Evolutionary conservation across 2,797 vertebrate genomes (phyloP).

Genomic region (Poeciliopsis infans): DNA sequence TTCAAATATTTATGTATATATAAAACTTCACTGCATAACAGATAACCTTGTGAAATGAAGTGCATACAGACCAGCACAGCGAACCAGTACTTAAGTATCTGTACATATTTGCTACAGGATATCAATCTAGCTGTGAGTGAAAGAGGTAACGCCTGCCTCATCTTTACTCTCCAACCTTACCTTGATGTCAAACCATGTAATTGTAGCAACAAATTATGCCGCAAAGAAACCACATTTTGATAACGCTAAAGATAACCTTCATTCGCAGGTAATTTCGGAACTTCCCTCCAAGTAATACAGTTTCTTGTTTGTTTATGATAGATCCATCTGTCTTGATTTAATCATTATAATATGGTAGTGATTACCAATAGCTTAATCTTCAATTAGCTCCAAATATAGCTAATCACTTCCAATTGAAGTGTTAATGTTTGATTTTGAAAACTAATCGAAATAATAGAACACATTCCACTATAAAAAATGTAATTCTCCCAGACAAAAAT

Average conservation of each 20-base stretch:
- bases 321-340: background rate
- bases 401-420: background rate
- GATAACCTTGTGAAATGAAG: background rate
- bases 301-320: background rate
- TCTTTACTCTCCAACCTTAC: background rate
- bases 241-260: background rate
- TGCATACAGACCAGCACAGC: background rate
- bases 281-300: background rate
- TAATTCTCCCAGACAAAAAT: background rate
- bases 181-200: background rate
- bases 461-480: background rate
- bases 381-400: background rate
- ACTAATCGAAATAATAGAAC: background rate
- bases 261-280: background rate
- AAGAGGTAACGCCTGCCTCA: background rate
- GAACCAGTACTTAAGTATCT: background rate
- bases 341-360: background rate
- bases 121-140: background rate
- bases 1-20: background rate
- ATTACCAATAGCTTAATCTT: background rate
- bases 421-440: background rate
- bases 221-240: background rate
- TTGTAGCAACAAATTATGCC: background rate
- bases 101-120: slow-evolving; percentile 12
- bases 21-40: background rate